A percentile compares a stretch with the other conserved stretches of the same genome.
Conservation (phyloP, 2,797 vertebrate species). For the Anabacerthia variegaticeps region DNA sequence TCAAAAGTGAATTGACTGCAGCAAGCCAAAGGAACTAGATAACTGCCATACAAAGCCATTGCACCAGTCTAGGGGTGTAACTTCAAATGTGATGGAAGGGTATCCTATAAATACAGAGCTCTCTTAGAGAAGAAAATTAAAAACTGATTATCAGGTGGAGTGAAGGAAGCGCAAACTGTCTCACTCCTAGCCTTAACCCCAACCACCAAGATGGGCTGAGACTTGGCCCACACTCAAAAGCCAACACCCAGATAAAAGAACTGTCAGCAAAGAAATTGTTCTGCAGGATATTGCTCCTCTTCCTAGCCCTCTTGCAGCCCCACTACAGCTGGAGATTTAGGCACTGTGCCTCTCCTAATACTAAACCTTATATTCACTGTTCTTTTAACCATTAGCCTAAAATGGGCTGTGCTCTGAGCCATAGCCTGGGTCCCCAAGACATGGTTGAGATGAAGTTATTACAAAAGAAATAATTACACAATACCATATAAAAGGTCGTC, state of each 20-base stretch:
- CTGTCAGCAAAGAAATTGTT: background rate
- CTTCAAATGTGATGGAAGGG: conserved; percentile 22
- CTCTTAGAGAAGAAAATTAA: conserved; percentile 34
- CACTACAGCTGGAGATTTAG: background rate
- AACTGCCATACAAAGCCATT: conserved; percentile 29
- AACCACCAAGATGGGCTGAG: background rate
- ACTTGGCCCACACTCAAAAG: background rate
- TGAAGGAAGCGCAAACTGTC: background rate
- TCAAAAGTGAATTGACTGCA: conserved; percentile 69
- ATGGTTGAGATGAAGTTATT: background rate
- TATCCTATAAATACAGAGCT: conserved; percentile 52
- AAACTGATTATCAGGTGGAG: background rate
- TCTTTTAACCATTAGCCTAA: background rate
- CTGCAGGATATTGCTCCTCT: background rate
- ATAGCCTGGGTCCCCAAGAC: background rate
- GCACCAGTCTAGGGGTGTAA: conserved; percentile 2
- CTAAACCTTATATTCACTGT: background rate
- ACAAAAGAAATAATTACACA: background rate
- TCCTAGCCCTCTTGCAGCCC: background rate
- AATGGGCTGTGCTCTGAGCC: background rate
- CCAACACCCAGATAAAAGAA: background rate
- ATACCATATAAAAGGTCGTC: background rate
- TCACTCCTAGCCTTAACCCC: background rate
- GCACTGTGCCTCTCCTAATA: background rate
- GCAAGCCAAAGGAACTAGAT: conserved; percentile 46